Base-by-base conservation (phyloP, 2,113 vertebrate genomes). In the Mystacornis crossleyi region DNA sequence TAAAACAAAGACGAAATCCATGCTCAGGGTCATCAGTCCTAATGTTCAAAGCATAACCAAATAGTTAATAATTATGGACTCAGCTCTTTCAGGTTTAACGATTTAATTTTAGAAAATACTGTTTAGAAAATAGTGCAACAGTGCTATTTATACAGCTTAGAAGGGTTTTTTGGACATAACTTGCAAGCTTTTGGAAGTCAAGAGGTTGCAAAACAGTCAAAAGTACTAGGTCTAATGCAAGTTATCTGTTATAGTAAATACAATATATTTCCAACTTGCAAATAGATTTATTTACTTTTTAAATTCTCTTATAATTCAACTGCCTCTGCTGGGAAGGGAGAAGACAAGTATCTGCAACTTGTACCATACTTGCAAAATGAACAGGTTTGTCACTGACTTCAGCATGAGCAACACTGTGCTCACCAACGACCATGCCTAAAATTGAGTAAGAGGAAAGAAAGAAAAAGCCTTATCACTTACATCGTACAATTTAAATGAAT, bases 1-100 rank as follows among this genome's bases (percentile, higher is more conserved):
- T 55, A 93, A 93, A 96, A 86, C 40, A 67, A 89, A 38, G 80
- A 70, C 55, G 29, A 65, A 98, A 97, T 90, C 86, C 67, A 65
- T 54, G 80, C n/a, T 66, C 4, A 1, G 2, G 53, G 74, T 80
- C 38, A 84, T 38, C n/a, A 91, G 50, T 80, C 40, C 10, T 45
- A 79, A 95, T 38, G 55, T 45, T 94, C 36, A 58, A 89, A 86
- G 36, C 81, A 38, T 81, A 97, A 93, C 31, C 50, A 89, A 86
- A 83, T 1, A 94, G 73, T 48, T 93, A 84, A 58, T 58, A 91
- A 90, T 10, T 40, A 91, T 1, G 13, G 51, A 61, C 78, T 91
- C 89, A 84, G 34, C 36, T 91, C 67, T 90, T 91, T 82, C 73
- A 80, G 43, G 45, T 78, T 89, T 62, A 93, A 80, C 21, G 24